Evolutionary conservation across 2,797 vertebrate genomes (phyloP), one percentile per base, ranked within the genome.

Genomic region (Oryzias dopingdopingensis): DNA sequence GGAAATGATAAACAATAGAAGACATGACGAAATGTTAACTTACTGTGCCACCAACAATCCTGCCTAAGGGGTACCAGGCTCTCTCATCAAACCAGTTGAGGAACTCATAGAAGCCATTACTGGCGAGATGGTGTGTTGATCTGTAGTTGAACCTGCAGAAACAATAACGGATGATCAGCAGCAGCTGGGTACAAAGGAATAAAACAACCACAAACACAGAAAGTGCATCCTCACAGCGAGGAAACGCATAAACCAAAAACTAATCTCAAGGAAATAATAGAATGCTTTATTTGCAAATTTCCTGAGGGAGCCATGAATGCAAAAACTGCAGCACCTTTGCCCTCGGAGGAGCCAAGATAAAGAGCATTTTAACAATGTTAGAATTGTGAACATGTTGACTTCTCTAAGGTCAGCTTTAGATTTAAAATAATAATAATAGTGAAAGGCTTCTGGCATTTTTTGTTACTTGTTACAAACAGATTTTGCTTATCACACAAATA

Each of bases 71-170:
- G 86, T 98, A 98, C 96, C 96, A 98, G 61, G 96, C 96, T 89
- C 96, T 93, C 88, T 98, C 96, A 70, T 98, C 96, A 84, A 98
- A 98, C 96, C 96, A 98, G 90, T 98, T 98, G 84, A 98, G 94
- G 91, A 98, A 98, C 89, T 98, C 96, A 53, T 96, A 98, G 93
- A 98, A 98, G 73, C 96, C 96, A 77, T 97, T 96, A 62, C 95
- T 94, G 72, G 95, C 94, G 88, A 98, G 96, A 89, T 98, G 95
- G 86, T 98, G 96, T 45, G 96, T 98, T 75, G 96, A 97, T 92
- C 96, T 95, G 85, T 98, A 98, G 91, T 98, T 98, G 91, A 98
- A 98, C 96, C 96, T 98, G 78, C 47, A 82, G 48, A 12, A 62
- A 60, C 12, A 69, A 67, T 42, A 8, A 55, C 3, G n/a, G 29